A percentile compares a stretch with the other conserved stretches of the same genome.
Conservation (phyloP, 2,797 vertebrate species). For the Petrocephalus schoutedeni region DNA sequence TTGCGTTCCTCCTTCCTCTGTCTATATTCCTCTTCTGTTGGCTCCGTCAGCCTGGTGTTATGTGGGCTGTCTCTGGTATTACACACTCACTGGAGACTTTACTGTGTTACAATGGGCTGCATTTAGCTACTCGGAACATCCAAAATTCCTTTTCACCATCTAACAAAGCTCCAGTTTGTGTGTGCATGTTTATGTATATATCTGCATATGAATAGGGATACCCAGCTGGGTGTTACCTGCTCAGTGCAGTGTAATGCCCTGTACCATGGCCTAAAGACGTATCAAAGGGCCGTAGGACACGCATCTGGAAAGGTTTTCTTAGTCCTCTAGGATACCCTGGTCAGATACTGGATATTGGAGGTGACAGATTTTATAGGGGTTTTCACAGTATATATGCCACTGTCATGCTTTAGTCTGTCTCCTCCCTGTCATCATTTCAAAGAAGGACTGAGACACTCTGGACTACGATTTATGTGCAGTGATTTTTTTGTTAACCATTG, state of each 20-base stretch:
- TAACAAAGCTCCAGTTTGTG: not conserved
- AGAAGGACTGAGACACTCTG: not conserved
- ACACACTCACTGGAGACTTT: constrained; percentile 5
- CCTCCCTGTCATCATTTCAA: not conserved
- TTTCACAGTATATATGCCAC: not conserved
- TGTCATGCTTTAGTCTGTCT: not conserved
- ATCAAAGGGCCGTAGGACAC: not conserved
- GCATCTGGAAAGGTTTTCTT: not conserved
- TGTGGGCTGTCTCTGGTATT: constrained; percentile 2
- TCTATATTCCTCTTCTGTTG: constrained; percentile 15
- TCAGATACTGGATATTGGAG: not conserved
- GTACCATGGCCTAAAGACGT: not conserved
- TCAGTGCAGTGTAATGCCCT: not conserved
- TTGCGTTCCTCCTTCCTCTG: not conserved
- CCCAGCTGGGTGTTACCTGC: not conserved
- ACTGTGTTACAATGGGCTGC: not conserved
- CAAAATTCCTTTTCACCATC: constrained; percentile 3
- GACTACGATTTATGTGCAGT: not conserved
- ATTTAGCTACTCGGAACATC: not conserved
- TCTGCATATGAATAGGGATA: not conserved
- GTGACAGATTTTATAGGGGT: not conserved
- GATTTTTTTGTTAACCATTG: not conserved
- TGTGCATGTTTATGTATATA: not conserved
- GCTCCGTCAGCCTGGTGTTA: constrained; percentile 5
- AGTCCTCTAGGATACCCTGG: not conserved